Evolutionary conservation across 2,113 vertebrate species (phyloP), one percentile per base, ranked within the genome.

Genomic region (Oryzias celebensis): DNA sequence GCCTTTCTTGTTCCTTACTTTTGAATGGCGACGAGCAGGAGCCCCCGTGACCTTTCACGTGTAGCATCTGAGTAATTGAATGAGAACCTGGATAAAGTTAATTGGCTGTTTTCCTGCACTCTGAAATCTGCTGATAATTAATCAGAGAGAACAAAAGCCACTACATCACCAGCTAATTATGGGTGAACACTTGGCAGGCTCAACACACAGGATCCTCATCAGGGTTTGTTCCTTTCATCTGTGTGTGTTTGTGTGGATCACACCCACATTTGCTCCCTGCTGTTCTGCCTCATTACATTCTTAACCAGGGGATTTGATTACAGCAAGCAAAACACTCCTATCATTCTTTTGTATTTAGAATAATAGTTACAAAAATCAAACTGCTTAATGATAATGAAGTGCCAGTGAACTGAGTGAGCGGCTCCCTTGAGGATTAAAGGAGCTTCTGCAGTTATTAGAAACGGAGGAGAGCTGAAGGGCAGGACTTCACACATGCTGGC

Each of bases 91-190:
- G 75, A 80, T 76, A 53, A 64, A 73, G 78, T 82, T 87, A 88
- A 88, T 85, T 86, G 74, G 73, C 73, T 75, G 71, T 64, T 84
- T 77, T 72, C 68, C 62, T 61, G 73, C 44, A 77, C 68, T 74
- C 59, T 28, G 56, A 80, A 78, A 83, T 69, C 69, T 59, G 55
- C 65, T 73, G 75, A 77, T 87, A 87, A 86, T 85, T 85, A 86
- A 83, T 87, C 74, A 89, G 71, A 84, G 68, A 73, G 73, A 87
- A 86, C 80, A 86, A 87, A 86, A 83, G 78, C 76, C 77, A 69
- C 78, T 85, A 79, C 80, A 83, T 77, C 82, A 67, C 73, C 65
- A 62, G 45, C 76, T 86, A 86, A 87, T 89, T 89, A 87, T 62
- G 70, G 60, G 62, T 73, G 82, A 90, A 81, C 88, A 71, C 85